A percentile compares a stretch with the other conserved stretches of the same genome.
These are phyloP conservation scores for Schizopygopsis malacanthus DNA, from an alignment of 2,797 vertebrate species.

Conservation along the genomic window DNA sequence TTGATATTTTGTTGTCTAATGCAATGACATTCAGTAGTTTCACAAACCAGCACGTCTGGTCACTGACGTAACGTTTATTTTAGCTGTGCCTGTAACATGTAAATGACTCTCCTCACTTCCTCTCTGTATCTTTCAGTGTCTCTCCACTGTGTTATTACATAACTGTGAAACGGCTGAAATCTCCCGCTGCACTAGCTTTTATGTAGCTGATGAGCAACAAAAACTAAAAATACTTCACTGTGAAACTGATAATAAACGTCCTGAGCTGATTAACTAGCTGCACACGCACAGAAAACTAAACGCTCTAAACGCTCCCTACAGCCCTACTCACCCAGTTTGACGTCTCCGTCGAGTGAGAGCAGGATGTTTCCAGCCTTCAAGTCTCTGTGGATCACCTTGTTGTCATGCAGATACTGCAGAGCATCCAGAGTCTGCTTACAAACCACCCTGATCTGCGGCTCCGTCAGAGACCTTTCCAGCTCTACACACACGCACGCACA, in stretches of 20 bases:
- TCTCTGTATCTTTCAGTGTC: neutral
- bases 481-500: constrained; percentile 73
- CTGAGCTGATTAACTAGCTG: neutral
- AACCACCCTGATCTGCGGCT: constrained; percentile 96
- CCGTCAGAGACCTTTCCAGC: constrained; percentile 93
- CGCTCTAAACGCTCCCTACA: neutral
- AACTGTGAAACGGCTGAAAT: neutral
- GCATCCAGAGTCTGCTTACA: constrained; percentile 95
- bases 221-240: neutral
- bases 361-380: constrained; percentile 99
- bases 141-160: neutral
- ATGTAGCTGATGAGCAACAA: neutral
- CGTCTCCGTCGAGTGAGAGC: constrained; percentile 91
- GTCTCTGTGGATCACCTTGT: constrained; percentile 97
- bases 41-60: neutral
- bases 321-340: constrained; percentile 89
- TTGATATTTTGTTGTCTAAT: neutral
- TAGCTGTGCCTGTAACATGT: constrained; percentile 42
- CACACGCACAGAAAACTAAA: constrained; percentile 1
- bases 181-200: neutral
- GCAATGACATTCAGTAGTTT: neutral
- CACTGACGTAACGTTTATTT: constrained; percentile 42
- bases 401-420: constrained; percentile 93
- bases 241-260: neutral
- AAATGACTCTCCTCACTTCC: constrained; percentile 19